Percentiles rank a stretch among this genome's conserved stretches.
These are phyloP conservation scores for Choreutis nemorana DNA, from an alignment of 2,888 invertebrate genomes.

Conservation along the genomic window DNA sequence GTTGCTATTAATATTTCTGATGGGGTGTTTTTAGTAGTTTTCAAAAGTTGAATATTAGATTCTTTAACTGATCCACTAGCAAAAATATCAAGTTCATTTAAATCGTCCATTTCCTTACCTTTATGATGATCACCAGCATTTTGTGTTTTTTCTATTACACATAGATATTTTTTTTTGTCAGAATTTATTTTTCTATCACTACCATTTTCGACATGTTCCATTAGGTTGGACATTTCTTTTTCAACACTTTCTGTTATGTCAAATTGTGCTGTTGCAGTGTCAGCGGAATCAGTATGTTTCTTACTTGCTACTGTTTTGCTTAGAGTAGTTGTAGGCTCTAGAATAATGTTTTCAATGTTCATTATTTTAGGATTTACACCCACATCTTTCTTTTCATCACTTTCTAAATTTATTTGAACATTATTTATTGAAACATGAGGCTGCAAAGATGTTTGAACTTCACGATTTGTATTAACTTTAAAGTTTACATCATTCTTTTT, in stretches of 20 bases:
- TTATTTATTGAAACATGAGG: slow-evolving; percentile 14
- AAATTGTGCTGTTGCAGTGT: slow-evolving; percentile 36
- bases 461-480: slow-evolving; percentile 31
- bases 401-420: slow-evolving; percentile 16
- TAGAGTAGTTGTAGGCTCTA: too few relatives aligned
- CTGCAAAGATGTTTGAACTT: slow-evolving; percentile 36
- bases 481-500: slow-evolving; percentile 37
- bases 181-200: slow-evolving; percentile 1
- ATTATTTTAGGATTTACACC: slow-evolving; percentile 8
- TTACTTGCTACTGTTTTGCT: slow-evolving; percentile 26
- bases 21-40: slow-evolving; percentile 21
- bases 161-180: slow-evolving; percentile 5
- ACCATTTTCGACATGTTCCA: slow-evolving; percentile 25
- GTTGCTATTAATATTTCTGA: slow-evolving; percentile 41
- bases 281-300: slow-evolving; percentile 50
- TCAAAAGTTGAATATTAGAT: slow-evolving; percentile 25
- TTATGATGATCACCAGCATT: slow-evolving; percentile 4
- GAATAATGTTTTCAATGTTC: too few relatives aligned
- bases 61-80: slow-evolving; percentile 38
- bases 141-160: slow-evolving; percentile 4
- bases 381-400: slow-evolving; percentile 13
- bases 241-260: slow-evolving; percentile 52
- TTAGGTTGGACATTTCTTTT: slow-evolving; percentile 38
- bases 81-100: slow-evolving; percentile 42
- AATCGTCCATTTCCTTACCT: slow-evolving; percentile 17